Evolutionary conservation across 2,888 invertebrate species (phyloP).

Genomic region (Blomia tropicalis): DNA sequence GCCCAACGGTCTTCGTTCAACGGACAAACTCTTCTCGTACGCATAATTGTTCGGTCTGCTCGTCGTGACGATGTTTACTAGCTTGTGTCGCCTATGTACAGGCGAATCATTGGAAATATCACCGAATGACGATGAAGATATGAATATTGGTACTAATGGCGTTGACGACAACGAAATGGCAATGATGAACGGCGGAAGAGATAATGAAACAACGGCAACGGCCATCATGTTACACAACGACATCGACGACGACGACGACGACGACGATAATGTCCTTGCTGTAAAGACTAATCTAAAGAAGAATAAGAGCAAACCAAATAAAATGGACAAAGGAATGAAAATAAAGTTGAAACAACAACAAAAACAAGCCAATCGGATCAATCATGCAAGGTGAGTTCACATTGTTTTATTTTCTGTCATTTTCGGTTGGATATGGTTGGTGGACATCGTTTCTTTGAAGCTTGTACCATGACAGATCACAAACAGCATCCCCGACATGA

Average conservation of each 20-base stretch:
- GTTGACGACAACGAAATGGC: not conserved
- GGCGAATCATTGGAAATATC: constrained; percentile 20
- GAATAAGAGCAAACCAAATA: not conserved
- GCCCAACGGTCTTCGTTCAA: too few relatives aligned
- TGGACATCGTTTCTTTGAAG: too few relatives aligned
- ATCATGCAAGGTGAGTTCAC: not conserved
- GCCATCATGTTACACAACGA: not conserved
- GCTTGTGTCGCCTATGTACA: constrained; percentile 2
- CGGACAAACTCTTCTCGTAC: too few relatives aligned
- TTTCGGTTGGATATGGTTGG: too few relatives aligned
- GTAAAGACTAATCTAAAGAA: not conserved
- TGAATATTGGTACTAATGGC: not conserved
- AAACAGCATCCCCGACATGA: too few relatives aligned
- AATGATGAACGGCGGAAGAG: too few relatives aligned
- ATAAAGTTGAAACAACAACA: not conserved
- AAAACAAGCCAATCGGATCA: not conserved
- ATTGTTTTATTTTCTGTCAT: too few relatives aligned
- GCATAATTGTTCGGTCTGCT: too few relatives aligned
- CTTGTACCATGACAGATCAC: too few relatives aligned
- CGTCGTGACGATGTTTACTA: constrained; percentile 17
- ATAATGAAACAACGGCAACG: too few relatives aligned
- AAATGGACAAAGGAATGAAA: not conserved
- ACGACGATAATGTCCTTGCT: not conserved
- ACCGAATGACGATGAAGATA: too few relatives aligned
- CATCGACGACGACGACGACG: not conserved